These are phyloP conservation scores for Monochamus saltuarius DNA, from an alignment of 1,140 invertebrate species.

Conservation along the genomic window DNA sequence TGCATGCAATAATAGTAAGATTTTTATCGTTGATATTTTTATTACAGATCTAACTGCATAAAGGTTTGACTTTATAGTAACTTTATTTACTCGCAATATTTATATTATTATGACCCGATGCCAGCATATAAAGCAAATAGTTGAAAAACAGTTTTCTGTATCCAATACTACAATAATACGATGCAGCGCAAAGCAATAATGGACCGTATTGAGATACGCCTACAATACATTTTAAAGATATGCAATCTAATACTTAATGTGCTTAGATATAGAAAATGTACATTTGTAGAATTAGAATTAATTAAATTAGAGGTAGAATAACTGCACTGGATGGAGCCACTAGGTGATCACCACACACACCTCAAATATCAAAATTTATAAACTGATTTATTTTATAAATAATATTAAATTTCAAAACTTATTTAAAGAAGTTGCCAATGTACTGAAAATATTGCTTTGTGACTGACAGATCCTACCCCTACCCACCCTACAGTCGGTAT, in stretches of 20 bases:
- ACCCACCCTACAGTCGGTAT: neutral
- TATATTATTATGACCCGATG: conserved; percentile 10
- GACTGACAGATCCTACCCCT: neutral
- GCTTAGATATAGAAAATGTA: conserved; percentile 6
- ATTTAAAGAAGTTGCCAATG: neutral
- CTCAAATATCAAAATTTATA: neutral
- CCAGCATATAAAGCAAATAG: conserved; percentile 21
- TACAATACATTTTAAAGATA: conserved; percentile 19
- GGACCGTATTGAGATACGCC: neutral
- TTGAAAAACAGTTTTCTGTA: conserved; percentile 10
- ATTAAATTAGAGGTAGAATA: conserved; percentile 6
- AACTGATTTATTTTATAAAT: neutral
- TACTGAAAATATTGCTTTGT: neutral
- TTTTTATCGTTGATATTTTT: conserved; percentile 13
- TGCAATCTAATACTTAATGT: conserved; percentile 18
- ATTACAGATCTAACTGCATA: conserved; percentile 9
- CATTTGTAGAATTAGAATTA: neutral
- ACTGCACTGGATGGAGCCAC: conserved; percentile 9
- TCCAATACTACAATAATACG: conserved; percentile 18
- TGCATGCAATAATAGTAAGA: conserved; percentile 26
- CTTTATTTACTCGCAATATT: neutral
- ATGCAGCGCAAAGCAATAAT: conserved; percentile 19
- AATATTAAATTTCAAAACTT: neutral
- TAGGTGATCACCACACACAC: neutral
- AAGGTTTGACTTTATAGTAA: conserved; percentile 11